These are phyloP conservation scores for Acrocephalus arundinaceus DNA, from an alignment of 2,113 vertebrate species.

Conservation along the genomic window DNA sequence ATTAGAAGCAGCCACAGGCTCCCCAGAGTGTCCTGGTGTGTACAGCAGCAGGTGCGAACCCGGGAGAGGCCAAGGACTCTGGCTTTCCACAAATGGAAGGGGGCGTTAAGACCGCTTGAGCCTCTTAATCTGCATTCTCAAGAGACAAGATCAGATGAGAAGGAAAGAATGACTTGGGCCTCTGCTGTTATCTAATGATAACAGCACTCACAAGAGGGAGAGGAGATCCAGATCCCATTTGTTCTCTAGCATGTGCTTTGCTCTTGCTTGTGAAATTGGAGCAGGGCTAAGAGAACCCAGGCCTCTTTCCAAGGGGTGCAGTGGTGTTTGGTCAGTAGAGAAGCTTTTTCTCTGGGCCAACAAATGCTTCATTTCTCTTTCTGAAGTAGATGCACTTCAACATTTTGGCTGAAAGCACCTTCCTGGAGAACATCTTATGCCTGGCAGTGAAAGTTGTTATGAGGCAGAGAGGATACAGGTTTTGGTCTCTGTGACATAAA, in stretches of 20 bases:
- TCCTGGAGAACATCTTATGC: neutral
- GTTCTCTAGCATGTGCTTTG: neutral
- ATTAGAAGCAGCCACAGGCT: neutral
- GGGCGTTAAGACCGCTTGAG: neutral
- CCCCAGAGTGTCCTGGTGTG: neutral
- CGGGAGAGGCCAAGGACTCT: neutral
- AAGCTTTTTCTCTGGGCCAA: neutral
- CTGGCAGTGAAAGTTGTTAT: neutral
- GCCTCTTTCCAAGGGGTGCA: neutral
- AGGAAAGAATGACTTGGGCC: neutral
- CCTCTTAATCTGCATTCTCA: neutral
- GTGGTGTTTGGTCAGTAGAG: neutral
- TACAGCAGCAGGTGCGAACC: neutral
- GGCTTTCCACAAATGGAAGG: neutral
- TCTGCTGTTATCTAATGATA: neutral
- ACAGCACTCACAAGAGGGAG: neutral
- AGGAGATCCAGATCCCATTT: neutral
- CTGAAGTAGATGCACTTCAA: neutral
- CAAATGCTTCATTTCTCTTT: neutral
- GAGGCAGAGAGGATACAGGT: neutral
- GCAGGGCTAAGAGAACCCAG: neutral
- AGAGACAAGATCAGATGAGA: neutral
- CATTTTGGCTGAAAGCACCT: neutral
- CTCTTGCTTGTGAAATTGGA: neutral
- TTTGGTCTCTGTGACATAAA: neutral